Conservation (phyloP, 2,888 invertebrate genomes). For the Epicampocera succincta region DNA sequence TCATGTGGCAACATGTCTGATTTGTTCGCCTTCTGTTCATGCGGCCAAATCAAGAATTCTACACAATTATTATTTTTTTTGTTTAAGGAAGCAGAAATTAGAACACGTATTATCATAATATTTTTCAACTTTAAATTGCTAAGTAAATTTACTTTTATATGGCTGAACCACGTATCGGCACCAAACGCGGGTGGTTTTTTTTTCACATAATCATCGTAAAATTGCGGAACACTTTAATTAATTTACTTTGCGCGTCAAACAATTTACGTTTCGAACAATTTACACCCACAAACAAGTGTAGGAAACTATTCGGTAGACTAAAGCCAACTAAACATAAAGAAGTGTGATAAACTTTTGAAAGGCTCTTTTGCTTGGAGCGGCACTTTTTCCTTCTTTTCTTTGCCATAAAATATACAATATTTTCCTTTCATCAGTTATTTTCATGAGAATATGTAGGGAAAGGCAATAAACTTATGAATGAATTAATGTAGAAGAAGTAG, state of each 20-base stretch:
- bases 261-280: constrained; percentile 7
- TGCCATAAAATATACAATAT: background rate
- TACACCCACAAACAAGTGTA: constrained; percentile 25
- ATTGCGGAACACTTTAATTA: constrained; percentile 2
- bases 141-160: constrained; percentile 12
- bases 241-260: constrained; percentile 4
- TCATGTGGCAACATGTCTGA: background rate
- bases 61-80: background rate
- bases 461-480: constrained; percentile 45
- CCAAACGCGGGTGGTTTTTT: background rate
- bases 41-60: background rate
- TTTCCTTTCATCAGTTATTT: background rate
- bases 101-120: too few species aligned
- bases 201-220: constrained; percentile 18
- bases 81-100: too few species aligned
- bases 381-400: background rate
- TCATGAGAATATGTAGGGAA: constrained; percentile 40
- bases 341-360: constrained; percentile 28
- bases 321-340: constrained; percentile 28
- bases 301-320: constrained; percentile 43
- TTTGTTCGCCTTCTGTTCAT: background rate
- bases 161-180: background rate
- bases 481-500: constrained; percentile 30
- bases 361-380: constrained; percentile 18
- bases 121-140: constrained; percentile 24